Evolutionary conservation across 1,140 invertebrate genomes (phyloP).

Genomic region (Fopius arisanus): DNA sequence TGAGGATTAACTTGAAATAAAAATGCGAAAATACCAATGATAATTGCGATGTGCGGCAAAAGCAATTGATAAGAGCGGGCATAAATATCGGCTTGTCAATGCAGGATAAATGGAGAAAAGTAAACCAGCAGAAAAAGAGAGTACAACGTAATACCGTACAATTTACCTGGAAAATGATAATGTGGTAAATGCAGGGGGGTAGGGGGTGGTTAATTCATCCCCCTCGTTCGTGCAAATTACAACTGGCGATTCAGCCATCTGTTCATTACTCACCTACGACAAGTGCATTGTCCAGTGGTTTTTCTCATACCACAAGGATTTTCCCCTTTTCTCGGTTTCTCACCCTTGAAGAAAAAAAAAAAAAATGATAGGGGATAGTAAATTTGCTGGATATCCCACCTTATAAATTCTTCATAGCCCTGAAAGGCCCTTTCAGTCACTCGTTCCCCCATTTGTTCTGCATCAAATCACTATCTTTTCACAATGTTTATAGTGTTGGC

Average conservation of each 20-base stretch:
- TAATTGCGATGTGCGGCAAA: not conserved
- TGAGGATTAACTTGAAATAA: no score
- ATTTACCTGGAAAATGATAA: not conserved
- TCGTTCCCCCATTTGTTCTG: not conserved
- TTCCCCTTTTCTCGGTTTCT: not conserved
- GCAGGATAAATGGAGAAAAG: not conserved
- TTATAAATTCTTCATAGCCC: not conserved
- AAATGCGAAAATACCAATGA: no score
- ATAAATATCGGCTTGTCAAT: not conserved
- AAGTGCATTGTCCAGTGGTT: not conserved
- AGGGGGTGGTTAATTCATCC: not conserved
- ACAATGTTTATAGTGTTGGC: not conserved
- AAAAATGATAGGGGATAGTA: not conserved
- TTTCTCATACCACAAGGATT: not conserved
- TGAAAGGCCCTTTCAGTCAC: not conserved
- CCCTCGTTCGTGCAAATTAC: not conserved
- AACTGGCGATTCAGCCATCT: not conserved
- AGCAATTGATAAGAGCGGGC: not conserved
- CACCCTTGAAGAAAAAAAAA: not conserved
- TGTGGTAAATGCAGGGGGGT: not conserved
- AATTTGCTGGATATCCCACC: not conserved
- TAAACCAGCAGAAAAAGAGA: not conserved
- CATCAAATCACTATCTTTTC: not conserved
- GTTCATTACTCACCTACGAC: not conserved
- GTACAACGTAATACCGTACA: not conserved